Percentiles rank a stretch among this genome's conserved stretches.
phyloP scores from a whole-genome alignment of 64 coral and sea anemone genomes.

The Pocillopora damicornis region DNA sequence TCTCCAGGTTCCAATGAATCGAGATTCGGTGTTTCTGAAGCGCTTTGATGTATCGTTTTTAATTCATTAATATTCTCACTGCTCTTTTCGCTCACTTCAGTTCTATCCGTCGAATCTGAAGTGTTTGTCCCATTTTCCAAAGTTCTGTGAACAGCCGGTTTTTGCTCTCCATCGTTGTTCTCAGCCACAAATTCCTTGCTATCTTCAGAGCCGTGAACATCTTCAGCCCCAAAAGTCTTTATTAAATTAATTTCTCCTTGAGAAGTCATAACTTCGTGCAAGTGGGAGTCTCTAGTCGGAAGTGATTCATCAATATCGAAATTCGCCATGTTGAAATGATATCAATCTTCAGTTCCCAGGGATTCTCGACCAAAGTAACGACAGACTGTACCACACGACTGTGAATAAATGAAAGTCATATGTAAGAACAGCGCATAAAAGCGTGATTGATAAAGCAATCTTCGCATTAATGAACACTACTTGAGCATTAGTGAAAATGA shows the following conservation, averaged over 20 bases:
- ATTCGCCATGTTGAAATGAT: constrained; percentile 17
- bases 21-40: background rate
- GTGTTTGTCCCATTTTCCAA: background rate
- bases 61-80: background rate
- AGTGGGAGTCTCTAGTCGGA: background rate
- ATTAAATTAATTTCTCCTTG: background rate
- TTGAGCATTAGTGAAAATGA: too few relatives aligned
- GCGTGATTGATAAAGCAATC: too few relatives aligned
- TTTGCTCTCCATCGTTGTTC: background rate
- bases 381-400: background rate
- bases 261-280: constrained; percentile 1
- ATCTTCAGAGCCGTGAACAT: background rate
- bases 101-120: background rate
- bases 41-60: background rate
- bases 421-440: too few relatives aligned
- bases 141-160: background rate
- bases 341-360: background rate
- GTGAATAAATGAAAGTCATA: too few relatives aligned
- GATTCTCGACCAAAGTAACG: background rate
- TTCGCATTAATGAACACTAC: too few relatives aligned
- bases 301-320: background rate
- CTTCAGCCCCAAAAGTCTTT: background rate
- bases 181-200: background rate
- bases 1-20: background rate
- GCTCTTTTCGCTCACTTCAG: background rate